A percentile compares a stretch with the other conserved stretches of the same genome.
These are phyloP conservation scores for Rhizoglyphus robini DNA, from an alignment of 1,140 invertebrate genomes.

Conservation along the genomic window DNA sequence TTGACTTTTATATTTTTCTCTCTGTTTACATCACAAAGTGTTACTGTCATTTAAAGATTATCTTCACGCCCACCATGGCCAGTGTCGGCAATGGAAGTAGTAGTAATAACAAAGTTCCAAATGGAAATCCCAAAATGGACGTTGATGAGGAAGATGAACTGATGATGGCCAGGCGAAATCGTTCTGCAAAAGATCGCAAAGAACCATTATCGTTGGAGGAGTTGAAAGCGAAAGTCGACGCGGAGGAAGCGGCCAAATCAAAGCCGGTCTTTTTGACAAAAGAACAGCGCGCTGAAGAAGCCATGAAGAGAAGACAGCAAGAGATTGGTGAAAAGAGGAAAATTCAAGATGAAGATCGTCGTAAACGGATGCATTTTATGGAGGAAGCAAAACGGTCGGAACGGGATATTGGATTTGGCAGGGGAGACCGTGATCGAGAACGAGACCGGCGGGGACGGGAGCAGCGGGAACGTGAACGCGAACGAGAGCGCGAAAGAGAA, in stretches of 20 bases:
- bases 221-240: conserved; percentile 85
- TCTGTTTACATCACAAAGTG: too few species aligned
- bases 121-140: conserved; percentile 22
- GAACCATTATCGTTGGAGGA: conserved; percentile 93
- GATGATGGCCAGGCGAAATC: conserved; percentile 11
- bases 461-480: conserved; percentile 21
- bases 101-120: conserved; percentile 4
- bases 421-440: conserved; percentile 28
- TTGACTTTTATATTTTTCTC: too few species aligned
- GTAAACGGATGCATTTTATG: conserved; percentile 45
- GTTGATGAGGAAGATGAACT: conserved; percentile 32
- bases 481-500: conserved; percentile 24
- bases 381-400: conserved; percentile 43
- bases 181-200: conserved; percentile 50
- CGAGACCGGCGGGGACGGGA: conserved; percentile 28
- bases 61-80: neutral
- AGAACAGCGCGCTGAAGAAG: conserved; percentile 78
- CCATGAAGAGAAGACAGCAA: conserved; percentile 70
- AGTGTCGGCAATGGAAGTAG: neutral
- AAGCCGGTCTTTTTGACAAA: conserved; percentile 96
- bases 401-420: conserved; percentile 22
- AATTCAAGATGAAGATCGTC: conserved; percentile 53
- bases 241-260: conserved; percentile 77
- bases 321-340: conserved; percentile 53
- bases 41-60: neutral